phyloP scores from a whole-genome alignment of 2,888 invertebrate species.

The Lithophane ornitopus region DNA sequence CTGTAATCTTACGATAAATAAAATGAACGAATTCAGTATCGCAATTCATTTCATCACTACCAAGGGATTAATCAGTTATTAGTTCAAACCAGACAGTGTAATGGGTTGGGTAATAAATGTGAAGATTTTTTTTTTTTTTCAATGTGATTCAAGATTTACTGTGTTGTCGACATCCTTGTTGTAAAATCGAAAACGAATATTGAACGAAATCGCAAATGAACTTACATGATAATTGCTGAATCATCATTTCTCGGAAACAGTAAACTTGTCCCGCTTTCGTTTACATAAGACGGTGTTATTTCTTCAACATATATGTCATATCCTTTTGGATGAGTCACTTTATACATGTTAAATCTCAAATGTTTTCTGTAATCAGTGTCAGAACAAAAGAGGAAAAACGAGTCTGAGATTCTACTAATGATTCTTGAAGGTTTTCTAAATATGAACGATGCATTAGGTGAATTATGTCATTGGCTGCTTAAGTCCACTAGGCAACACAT shows the following conservation, averaged over 20 bases:
- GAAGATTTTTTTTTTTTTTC: too few relatives aligned
- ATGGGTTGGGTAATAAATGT: conserved; percentile 1
- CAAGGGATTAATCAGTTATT: not conserved
- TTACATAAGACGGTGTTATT: conserved; percentile 46
- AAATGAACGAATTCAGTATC: not conserved
- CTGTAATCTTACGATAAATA: conserved; percentile 3
- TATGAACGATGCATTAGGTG: conserved; percentile 5
- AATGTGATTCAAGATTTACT: too few relatives aligned
- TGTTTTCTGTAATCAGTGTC: conserved; percentile 17
- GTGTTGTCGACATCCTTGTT: not conserved
- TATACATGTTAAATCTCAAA: conserved; percentile 15
- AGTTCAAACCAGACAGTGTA: not conserved
- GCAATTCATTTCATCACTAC: not conserved
- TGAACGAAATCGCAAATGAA: conserved; percentile 8
- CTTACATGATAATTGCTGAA: conserved; percentile 45
- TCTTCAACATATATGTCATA: conserved; percentile 18
- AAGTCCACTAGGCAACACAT: not conserved
- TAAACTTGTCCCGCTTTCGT: conserved; percentile 54
- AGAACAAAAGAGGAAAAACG: conserved; percentile 36
- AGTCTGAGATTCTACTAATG: conserved; percentile 9
- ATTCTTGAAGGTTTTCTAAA: conserved; percentile 35
- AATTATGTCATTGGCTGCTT: conserved; percentile 42
- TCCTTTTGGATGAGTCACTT: conserved; percentile 36
- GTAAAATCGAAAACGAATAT: conserved; percentile 2
- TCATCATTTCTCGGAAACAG: conserved; percentile 40